Evolutionary conservation across 2,113 vertebrate genomes (phyloP), one percentile per base, ranked within the genome.

Genomic region (Leucopternis melanops): DNA sequence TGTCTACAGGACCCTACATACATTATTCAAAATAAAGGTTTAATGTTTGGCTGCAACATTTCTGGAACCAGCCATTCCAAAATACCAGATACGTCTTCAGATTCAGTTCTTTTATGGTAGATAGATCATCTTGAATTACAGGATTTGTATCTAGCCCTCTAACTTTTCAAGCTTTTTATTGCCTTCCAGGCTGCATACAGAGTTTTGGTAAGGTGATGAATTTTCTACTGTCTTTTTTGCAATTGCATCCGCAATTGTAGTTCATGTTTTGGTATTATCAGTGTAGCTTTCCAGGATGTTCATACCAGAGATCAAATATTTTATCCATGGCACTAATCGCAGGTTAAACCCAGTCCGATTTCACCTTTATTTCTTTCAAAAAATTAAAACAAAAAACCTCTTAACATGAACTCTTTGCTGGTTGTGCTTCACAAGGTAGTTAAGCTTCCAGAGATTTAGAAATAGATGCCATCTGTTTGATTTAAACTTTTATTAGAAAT

Each of bases 401-500:
- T 87, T 66, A 95, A 89, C 10, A 10, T 79, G 78, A 94, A 89
- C 23, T 92, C 54, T 77, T 79, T 94, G 91, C 45, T 94, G 88
- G 62, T 45, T 93, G 58, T 80, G 77, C 83, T 90, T 95, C 88
- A 92, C 81, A 95, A 95, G 67, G 89, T 78, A 97, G 81, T 94
- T 91, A 96, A 86, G 59, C n/a, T 89, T 95, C 94, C 94, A 94
- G 73, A 94, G 58, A 85, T 42, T 71, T 71, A 87, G 57, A 95
- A 97, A 86, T 2, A 83, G 58, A 91, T 81, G 84, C 84, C 84
- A 97, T 92, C 84, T 91, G 79, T 71, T 92, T 74, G 92, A 79
- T 69, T 95, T 93, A 71, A 88, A 81, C 81, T 92, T 88, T 86
- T 95, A 92, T 84, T 94, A 97, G 81, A 95, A 94, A 94, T 95